Percentiles rank a stretch among this genome's conserved stretches.
Evolutionary conservation across 2,113 vertebrate genomes (phyloP).

Genomic region (Ptilonorhynchus violaceus): DNA sequence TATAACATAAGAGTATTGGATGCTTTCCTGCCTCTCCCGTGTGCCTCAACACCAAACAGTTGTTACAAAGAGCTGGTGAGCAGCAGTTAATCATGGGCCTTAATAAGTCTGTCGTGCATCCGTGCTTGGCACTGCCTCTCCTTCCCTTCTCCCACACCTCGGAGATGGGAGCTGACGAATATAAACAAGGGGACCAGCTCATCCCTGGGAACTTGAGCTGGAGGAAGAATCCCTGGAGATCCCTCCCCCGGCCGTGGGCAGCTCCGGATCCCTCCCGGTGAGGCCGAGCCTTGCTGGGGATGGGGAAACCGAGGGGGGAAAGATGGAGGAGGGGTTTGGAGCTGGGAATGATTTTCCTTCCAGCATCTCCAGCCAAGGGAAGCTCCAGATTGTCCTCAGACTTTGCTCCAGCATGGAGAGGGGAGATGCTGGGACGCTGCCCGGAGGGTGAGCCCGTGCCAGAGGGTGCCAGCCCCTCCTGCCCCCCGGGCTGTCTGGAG

Average conservation of each 20-base stretch:
- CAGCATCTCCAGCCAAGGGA: not conserved
- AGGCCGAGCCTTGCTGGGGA: not conserved
- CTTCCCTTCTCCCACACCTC: not conserved
- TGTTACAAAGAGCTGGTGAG: not conserved
- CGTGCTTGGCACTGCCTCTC: not conserved
- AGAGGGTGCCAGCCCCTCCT: not conserved
- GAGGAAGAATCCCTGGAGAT: not conserved
- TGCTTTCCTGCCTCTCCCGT: not conserved
- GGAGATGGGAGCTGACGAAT: not conserved
- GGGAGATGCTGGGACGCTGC: not conserved
- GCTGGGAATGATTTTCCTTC: not conserved
- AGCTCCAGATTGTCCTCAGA: not conserved
- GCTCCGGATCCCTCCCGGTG: not conserved
- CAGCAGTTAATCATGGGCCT: not conserved
- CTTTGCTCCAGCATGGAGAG: not conserved
- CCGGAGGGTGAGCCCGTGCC: fast-evolving
- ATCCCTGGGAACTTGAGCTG: not conserved
- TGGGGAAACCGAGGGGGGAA: not conserved
- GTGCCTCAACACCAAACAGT: not conserved
- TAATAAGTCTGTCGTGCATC: not conserved
- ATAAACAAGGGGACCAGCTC: not conserved
- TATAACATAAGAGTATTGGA: fast-evolving
- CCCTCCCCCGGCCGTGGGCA: not conserved
- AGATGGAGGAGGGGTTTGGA: not conserved
- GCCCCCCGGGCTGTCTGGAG: not conserved